Conservation (phyloP, 2,113 vertebrate species). For the Alligator mississippiensis region DNA sequence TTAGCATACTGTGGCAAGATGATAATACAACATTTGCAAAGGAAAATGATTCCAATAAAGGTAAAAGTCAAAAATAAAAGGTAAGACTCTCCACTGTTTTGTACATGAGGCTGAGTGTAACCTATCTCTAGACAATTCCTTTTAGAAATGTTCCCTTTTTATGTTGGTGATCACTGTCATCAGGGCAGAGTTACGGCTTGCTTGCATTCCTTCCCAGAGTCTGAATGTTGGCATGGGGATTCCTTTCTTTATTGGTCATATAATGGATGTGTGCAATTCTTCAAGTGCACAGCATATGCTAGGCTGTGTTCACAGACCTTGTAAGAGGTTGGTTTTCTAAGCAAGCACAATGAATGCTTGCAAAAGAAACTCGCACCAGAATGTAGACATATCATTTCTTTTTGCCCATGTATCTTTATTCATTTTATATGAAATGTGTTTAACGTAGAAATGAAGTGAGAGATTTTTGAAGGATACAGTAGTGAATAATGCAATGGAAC, state of each 20-base stretch:
- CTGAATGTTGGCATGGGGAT: constrained; percentile 76
- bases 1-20: neutral
- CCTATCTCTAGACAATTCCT: constrained; percentile 32
- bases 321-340: neutral
- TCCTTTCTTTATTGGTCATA: constrained; percentile 35
- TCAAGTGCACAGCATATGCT: constrained; percentile 13
- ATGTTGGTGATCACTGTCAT: constrained; percentile 51
- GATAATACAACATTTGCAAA: neutral
- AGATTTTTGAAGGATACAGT: neutral
- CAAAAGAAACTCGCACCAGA: neutral
- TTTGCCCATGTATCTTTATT: neutral
- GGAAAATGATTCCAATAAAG: neutral
- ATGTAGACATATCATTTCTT: neutral
- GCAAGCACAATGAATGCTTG: neutral
- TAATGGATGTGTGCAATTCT: constrained; percentile 7
- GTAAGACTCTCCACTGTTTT: neutral
- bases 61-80: neutral
- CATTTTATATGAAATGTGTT: neutral
- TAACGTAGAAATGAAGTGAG: neutral
- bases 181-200: constrained; percentile 52
- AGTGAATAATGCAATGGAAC: constrained; percentile 1
- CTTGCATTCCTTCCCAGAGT: constrained; percentile 63
- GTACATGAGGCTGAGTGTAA: neutral
- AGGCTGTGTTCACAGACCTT: neutral
- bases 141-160: constrained; percentile 33